Conservation (phyloP, 2,888 invertebrate species). For the Ptychoptera albimana region DNA sequence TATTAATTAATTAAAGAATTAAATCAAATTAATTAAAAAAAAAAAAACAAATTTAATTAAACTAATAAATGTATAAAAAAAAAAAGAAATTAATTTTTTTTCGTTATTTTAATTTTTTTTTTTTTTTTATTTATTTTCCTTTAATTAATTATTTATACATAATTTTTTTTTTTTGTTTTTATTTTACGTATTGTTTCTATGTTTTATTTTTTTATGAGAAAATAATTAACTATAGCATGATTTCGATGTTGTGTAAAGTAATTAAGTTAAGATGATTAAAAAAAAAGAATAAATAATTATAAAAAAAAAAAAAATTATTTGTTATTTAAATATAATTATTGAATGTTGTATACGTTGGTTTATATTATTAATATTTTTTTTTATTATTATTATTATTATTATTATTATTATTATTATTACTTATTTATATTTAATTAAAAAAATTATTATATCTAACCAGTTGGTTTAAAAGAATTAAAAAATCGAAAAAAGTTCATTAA, state of each 20-base stretch:
- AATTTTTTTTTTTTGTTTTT: conserved; percentile 6
- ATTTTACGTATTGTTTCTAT: conserved; percentile 7
- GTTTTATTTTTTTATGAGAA: conserved; percentile 6
- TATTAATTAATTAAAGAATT: no score
- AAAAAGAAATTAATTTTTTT: conserved; percentile 2
- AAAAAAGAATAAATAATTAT: conserved; percentile 1
- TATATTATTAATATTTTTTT: no score
- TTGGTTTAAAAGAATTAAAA: no score
- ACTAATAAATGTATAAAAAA: neutral
- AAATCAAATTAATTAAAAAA: no score
- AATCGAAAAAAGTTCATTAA: no score
- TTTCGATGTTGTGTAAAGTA: conserved; percentile 29
- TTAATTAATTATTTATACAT: conserved; percentile 1
- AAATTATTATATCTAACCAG: no score
- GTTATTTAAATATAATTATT: conserved; percentile 5
- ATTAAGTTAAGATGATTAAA: conserved; percentile 26
- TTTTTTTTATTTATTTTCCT: conserved; percentile 2
- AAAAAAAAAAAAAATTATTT: conserved; percentile 22
- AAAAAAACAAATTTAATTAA: conserved; percentile 1
- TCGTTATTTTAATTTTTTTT: neutral
- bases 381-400: no score
- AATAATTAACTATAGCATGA: conserved; percentile 15
- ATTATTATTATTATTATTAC: conserved; percentile 15
- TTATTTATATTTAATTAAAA: no score
- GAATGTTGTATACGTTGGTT: conserved; percentile 14